Evolutionary conservation across 2,888 invertebrate species (phyloP), one percentile per base, ranked within the genome.

Genomic region (Abrostola triplasia): DNA sequence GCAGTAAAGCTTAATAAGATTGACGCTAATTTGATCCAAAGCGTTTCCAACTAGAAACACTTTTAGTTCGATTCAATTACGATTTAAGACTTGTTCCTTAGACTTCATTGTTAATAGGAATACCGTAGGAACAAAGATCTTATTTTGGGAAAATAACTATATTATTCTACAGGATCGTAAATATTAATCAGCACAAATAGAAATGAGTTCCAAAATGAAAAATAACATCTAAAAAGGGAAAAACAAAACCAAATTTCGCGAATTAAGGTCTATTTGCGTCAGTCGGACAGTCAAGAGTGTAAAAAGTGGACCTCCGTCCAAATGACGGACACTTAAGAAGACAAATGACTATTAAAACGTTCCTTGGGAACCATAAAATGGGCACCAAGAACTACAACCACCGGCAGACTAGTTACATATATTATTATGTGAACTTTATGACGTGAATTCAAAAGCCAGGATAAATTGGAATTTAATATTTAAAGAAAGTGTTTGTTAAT

Each of bases 331-430:
- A 82, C 76, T 81, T 80, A 70, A 68, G 77, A 85, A 88, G 87
- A 89, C 85, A 84, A 85, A 88, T 87, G 77, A 81, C 73, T 79
- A 76, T 83, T 81, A 81, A 80, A 85, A 83, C 73, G 72, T 73
- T 73, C 59, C 55, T 58, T 38, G 62, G 48, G 38, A 59, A 49
- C 61, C 58, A 77, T 71, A 70, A 71, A 70, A 74, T 53, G 37
- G 69, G 38, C 57, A 53, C 62, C 37, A 57, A 40, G 36, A 66
- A 47, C 49, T 56, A 64, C 41, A 7, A 11, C n/a, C 10, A 44
- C 36, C 12, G 10, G 55, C 8, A 10, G 4, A 24, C 24, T 58
- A 59, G 49, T 52, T 57, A 64, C n/a, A n/a, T n/a, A n/a, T n/a
- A n/a, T n/a, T n/a, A n/a, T n/a, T 42, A 42, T 41, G 53, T 70